Conservation (phyloP, 2,797 vertebrate genomes). For the Sebastes melanostomus region DNA sequence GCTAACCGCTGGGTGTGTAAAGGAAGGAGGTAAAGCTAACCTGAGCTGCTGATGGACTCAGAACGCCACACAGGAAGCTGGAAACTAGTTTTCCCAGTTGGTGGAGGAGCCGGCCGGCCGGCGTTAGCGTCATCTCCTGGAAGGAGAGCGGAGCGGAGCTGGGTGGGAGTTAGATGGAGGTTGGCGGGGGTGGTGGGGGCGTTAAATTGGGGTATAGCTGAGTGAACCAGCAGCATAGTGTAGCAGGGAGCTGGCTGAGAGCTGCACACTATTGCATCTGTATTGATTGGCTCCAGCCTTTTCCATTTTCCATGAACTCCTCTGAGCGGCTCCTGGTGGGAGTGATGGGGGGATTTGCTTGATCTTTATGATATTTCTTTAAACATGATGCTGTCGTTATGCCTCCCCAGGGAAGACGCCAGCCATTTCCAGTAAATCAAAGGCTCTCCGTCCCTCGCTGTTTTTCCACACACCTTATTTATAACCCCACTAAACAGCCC, state of each 20-base stretch:
- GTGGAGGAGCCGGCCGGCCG: slow-evolving; percentile 22
- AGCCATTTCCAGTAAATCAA: slow-evolving; percentile 82
- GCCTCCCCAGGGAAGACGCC: slow-evolving; percentile 66
- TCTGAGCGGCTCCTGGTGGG: slow-evolving; percentile 76
- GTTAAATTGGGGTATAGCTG: slow-evolving; percentile 51
- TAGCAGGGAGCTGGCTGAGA: slow-evolving; percentile 71
- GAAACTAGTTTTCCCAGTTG: slow-evolving; percentile 22
- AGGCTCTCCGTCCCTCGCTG: slow-evolving; percentile 58
- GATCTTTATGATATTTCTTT: slow-evolving; percentile 85
- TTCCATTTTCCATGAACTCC: slow-evolving; percentile 85
- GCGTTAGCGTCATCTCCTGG: slow-evolving; percentile 37
- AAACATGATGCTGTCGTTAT: slow-evolving; percentile 82
- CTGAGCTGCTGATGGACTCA: slow-evolving; percentile 6
- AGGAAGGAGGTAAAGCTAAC: no score
- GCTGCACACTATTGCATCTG: slow-evolving; percentile 83
- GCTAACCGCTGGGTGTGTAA: background rate
- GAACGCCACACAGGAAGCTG: slow-evolving; percentile 15
- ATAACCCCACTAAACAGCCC: slow-evolving; percentile 71
- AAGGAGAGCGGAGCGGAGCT: slow-evolving; percentile 19
- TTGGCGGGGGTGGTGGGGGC: background rate
- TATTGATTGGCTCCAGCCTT: slow-evolving; percentile 83
- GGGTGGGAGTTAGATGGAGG: background rate
- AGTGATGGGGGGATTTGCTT: slow-evolving; percentile 78
- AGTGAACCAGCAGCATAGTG: slow-evolving; percentile 69
- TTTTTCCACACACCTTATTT: slow-evolving; percentile 73